Base-by-base conservation (phyloP, 2,888 invertebrate species). In the Herminia tarsipennalis region DNA sequence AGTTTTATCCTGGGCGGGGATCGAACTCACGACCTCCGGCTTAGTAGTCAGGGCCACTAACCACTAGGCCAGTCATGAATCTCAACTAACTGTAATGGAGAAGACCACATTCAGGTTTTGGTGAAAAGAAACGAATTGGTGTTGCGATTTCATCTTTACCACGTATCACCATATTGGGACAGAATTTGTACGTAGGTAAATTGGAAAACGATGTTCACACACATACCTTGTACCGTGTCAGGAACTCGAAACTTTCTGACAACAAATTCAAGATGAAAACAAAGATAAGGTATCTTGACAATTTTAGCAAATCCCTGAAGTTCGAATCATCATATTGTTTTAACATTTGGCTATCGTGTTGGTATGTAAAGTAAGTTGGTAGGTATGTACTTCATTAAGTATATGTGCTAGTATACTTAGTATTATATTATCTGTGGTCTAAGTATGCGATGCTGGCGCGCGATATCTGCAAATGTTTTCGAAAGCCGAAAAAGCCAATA, bases 401-500 rank as follows among this genome's bases (percentile, higher is more conserved):
- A 59, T 45, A n/a, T n/a, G n/a, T n/a, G n/a, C n/a, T n/a, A n/a
- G n/a, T n/a, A n/a, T n/a, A n/a, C n/a, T n/a, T n/a, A n/a, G n/a
- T n/a, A n/a, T n/a, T n/a, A n/a, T n/a, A n/a, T n/a, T n/a, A n/a
- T n/a, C n/a, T n/a, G n/a, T n/a, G n/a, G n/a, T n/a, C n/a, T n/a
- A n/a, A n/a, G n/a, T n/a, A 36, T 50, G 49, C 56, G 66, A 65
- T 66, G 55, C 60, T 64, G 56, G 65, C 53, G 37, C 54, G 56
- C 52, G 66, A 67, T 71, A 73, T 65, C 68, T 56, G 75, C 76
- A 76, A 81, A 81, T 76, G 76, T 83, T 86, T 86, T 88, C 84
- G 88, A 88, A 88, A 88, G 86, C 78, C 82, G 79, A 86, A 86
- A 85, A 81, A 66, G n/a, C n/a, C n/a, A n/a, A n/a, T n/a, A n/a